Base-by-base conservation (phyloP, 1,140 invertebrate species). In the Drosophila setifemur region DNA sequence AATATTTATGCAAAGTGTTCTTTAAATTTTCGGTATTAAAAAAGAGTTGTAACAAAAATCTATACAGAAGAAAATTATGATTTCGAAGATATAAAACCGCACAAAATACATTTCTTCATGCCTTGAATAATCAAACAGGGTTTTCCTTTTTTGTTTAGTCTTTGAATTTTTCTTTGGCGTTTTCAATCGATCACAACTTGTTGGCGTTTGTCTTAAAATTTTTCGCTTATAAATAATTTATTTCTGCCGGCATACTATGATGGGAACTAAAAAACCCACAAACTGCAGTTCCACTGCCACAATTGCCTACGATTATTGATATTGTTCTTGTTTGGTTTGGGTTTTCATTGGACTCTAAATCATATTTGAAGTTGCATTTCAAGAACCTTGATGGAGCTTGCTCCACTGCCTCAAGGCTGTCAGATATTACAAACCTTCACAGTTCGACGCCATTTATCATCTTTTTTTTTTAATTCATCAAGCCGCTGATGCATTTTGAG, bases 211-310 rank as follows among this genome's bases (percentile, higher is more conserved):
- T 53, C 39, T 29, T 67, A 21, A 26, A 12, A 18, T 33, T 67
- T 67, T 55, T 19, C 31, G 58, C 35, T 50, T 39, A 72, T 72
- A 72, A 71, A 72, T 72, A 72, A 72, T 72, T 43, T 35, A 72
- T 53, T 63, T 52, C 33, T 23, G 25, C 29, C 12, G 64, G 21
- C 50, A 60, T 45, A 54, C 28, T 14, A 50, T 63, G 43, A 42
- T 71, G 45, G 54, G 45, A 61, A 71, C 29, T 33, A 21, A 45
- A 67, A 66, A 67, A 12, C 8, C 14, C 23, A 21, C 40, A 47
- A 63, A 42, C 7, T 47, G 58, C 57, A 64, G 31, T 48, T 64
- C 8, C 40, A 39, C 21, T 21, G n/a, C 7, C 45, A 14, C 4
- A 21, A 33, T 44, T 61, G 26, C 14, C 31, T 53, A 42, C 3